Percentiles rank a stretch among this genome's conserved stretches.
These are phyloP conservation scores for Macrosteles quadrilineatus DNA, from an alignment of 1,140 invertebrate genomes.

Conservation along the genomic window DNA sequence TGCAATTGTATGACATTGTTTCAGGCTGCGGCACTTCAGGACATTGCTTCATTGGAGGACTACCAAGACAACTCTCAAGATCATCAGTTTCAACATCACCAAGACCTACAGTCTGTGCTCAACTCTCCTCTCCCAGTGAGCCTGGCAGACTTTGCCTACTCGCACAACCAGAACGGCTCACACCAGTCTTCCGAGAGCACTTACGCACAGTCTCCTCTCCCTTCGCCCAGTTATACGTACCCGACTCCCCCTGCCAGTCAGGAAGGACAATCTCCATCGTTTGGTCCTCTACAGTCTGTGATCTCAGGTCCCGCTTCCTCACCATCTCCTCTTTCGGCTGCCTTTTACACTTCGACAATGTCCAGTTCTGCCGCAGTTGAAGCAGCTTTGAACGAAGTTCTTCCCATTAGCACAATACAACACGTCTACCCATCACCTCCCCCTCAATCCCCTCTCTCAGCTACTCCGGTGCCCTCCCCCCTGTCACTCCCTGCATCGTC, in stretches of 20 bases:
- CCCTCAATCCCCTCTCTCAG: conserved; percentile 59
- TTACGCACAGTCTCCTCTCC: conserved; percentile 58
- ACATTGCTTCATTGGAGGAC: conserved; percentile 67
- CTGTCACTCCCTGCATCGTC: conserved; percentile 55
- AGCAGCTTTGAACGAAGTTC: conserved; percentile 75
- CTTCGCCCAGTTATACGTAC: conserved; percentile 76
- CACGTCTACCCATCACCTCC: conserved; percentile 63
- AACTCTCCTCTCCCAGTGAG: conserved; percentile 76
- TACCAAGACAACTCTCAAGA: conserved; percentile 47
- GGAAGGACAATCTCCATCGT: conserved; percentile 68
- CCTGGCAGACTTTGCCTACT: conserved; percentile 75
- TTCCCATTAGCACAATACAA: conserved; percentile 69
- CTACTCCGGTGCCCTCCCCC: conserved; percentile 62
- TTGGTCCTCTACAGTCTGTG: conserved; percentile 49
- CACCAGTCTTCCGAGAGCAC: conserved; percentile 48
- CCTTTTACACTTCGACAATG: conserved; percentile 83
- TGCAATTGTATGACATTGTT: too few species aligned
- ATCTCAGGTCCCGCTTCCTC: conserved; percentile 60
- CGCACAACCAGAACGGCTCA: conserved; percentile 52
- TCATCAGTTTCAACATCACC: conserved; percentile 57
- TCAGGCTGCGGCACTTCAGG: conserved; percentile 57
- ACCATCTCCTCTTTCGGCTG: conserved; percentile 72
- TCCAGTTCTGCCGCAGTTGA: conserved; percentile 81
- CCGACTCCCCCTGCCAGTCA: conserved; percentile 82
- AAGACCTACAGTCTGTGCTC: conserved; percentile 69